These are phyloP conservation scores for Cephus spinipes DNA, from an alignment of 2,888 invertebrate genomes.

Conservation along the genomic window DNA sequence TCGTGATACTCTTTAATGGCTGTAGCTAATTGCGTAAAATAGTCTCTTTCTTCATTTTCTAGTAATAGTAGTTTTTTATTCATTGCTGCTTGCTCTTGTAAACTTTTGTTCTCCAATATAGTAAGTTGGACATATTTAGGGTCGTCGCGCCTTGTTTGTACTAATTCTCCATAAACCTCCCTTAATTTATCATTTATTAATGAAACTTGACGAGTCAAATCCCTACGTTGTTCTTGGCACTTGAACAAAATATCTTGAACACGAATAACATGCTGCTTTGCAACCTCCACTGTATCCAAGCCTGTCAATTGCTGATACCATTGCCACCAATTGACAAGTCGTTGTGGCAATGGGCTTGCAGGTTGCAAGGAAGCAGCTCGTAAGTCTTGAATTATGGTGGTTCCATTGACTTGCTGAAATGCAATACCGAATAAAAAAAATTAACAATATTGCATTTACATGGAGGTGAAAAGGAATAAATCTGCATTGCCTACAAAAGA, in stretches of 20 bases:
- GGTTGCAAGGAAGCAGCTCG: constrained; percentile 39
- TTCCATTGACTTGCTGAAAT: constrained; percentile 49
- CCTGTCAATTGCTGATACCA: constrained; percentile 62
- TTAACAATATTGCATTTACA: background rate
- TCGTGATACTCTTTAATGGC: constrained; percentile 64
- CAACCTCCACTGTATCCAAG: constrained; percentile 52
- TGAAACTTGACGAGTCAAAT: constrained; percentile 41
- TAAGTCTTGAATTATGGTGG: constrained; percentile 51
- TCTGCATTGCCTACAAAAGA: background rate
- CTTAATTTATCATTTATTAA: constrained; percentile 51
- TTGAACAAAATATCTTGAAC: constrained; percentile 57
- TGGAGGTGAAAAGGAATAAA: background rate
- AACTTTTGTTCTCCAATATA: constrained; percentile 56
- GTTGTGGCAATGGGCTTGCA: constrained; percentile 47
- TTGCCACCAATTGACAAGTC: constrained; percentile 53
- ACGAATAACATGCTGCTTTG: constrained; percentile 51
- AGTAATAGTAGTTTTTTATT: constrained; percentile 43
- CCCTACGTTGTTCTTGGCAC: constrained; percentile 54
- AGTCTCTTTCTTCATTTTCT: constrained; percentile 58
- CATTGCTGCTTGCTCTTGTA: constrained; percentile 56
- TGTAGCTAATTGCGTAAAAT: constrained; percentile 58
- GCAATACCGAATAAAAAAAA: background rate
- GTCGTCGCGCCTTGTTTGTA: constrained; percentile 58
- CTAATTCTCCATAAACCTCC: constrained; percentile 56
- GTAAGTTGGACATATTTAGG: constrained; percentile 61